Base-by-base conservation (phyloP, 2,113 vertebrate species). In the Nyctibius bracteatus region DNA sequence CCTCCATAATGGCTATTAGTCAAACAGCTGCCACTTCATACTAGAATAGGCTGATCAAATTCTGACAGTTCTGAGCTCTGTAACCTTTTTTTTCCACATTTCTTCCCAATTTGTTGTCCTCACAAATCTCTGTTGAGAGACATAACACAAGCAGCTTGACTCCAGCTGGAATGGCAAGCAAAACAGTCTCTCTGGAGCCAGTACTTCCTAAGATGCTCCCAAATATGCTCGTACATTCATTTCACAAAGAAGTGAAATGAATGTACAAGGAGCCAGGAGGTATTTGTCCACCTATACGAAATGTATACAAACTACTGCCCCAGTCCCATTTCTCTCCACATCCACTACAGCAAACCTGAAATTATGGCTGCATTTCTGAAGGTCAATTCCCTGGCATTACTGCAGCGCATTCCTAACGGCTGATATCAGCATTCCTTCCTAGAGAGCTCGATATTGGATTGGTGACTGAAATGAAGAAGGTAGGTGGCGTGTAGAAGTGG, bases 61-160 rank as follows among this genome's bases (percentile, higher is more conserved):
- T 96, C 90, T 95, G 94, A 96, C 96, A 94, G 86, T 88, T 86
- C 88, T 94, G 94, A 96, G 94, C 96, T 94, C 80, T 94, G 79
- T 47, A 95, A 90, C 88, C 61, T 27, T 89, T 93, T 83, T 88
- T 95, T 59, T 65, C 91, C 80, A 91, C 88, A 74, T 94, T 95
- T 96, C 88, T 92, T 88, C 94, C 80, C 88, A 92, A 91, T 94
- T 96, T 90, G 82, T 92, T 95, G 79, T 95, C 95, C 86, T 96
- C 88, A 52, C 80, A 94, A 92, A 95, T 94, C 92, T 84, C 59
- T 61, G 96, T 74, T 96, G 94, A 93, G 94, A 97, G 95, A 96
- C 92, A 74, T 90, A 96, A 96, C 84, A 85, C 46, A 58, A 96
- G 88, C 92, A 96, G 86, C 96, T 90, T 96, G 92, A 71, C 81